Evolutionary conservation across 2,113 vertebrate species (phyloP).

Genomic region (Gymnogyps californianus): DNA sequence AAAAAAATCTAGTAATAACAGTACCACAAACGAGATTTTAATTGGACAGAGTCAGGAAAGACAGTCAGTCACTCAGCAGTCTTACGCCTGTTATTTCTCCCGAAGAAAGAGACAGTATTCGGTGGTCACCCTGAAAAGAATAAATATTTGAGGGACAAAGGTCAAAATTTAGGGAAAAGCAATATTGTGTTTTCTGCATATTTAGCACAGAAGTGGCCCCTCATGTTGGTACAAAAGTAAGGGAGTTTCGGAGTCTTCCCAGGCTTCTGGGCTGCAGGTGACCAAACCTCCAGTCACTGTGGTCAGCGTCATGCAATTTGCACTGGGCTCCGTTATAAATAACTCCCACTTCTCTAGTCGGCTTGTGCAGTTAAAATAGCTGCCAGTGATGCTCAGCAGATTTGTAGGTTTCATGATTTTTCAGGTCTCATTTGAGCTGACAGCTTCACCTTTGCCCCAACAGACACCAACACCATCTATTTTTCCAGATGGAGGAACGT

Average conservation of each 20-base stretch:
- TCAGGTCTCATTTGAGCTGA: neutral
- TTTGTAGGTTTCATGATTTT: neutral
- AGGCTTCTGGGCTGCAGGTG: neutral
- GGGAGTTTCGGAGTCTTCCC: neutral
- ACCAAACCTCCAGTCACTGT: neutral
- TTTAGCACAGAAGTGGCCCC: neutral
- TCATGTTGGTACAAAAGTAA: neutral
- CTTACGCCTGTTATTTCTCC: neutral
- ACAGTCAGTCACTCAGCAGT: neutral
- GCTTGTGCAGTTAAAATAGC: neutral
- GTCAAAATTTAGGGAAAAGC: neutral
- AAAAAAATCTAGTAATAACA: neutral
- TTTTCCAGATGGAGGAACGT: neutral
- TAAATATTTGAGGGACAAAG: neutral
- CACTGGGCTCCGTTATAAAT: neutral
- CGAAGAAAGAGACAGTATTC: neutral
- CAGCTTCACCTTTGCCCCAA: neutral
- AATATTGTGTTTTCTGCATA: neutral
- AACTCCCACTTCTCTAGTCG: neutral
- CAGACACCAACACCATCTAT: neutral
- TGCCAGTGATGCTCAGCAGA: neutral
- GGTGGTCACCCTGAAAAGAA: neutral
- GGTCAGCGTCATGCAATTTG: neutral
- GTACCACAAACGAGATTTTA: neutral
- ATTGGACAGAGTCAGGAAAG: neutral